phyloP scores from a whole-genome alignment of 2,888 invertebrate genomes.

The Dryomyza anilis region DNA sequence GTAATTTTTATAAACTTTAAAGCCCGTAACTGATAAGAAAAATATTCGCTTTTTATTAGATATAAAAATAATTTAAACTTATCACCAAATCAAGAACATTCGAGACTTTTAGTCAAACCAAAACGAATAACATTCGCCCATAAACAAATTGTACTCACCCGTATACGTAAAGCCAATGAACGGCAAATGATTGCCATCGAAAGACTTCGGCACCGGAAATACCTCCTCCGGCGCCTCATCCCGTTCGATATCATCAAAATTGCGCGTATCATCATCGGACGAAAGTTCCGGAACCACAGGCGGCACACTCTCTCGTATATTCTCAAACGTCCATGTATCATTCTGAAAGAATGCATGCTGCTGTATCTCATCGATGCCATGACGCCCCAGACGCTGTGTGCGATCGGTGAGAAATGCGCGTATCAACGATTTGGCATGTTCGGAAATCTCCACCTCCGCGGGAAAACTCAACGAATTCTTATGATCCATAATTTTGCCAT shows the following conservation, averaged over 20 bases:
- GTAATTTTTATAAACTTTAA: no score
- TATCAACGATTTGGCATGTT: conserved; percentile 85
- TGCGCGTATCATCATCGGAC: conserved; percentile 96
- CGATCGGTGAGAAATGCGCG: conserved; percentile 93
- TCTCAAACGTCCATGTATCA: conserved; percentile 98
- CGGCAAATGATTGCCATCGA: conserved; percentile 97
- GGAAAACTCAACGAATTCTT: conserved; percentile 95
- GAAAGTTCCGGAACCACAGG: conserved; percentile 95
- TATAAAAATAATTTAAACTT: no score
- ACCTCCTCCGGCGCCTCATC: conserved; percentile 91
- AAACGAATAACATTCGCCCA: background rate
- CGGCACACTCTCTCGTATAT: conserved; percentile 90
- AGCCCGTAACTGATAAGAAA: no score
- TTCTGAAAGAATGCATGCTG: conserved; percentile 93
- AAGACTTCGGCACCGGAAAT: conserved; percentile 96
- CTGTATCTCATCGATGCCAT: conserved; percentile 94
- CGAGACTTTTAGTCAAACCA: background rate
- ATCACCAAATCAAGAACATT: background rate
- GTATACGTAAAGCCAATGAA: conserved; percentile 99
- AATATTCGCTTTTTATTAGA: no score
- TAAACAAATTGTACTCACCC: conserved; percentile 46
- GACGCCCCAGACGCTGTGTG: conserved; percentile 84
- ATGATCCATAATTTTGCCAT: conserved; percentile 99
- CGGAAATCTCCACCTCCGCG: conserved; percentile 91
- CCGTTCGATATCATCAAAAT: conserved; percentile 97